Evolutionary conservation across 2,797 vertebrate species (phyloP).

Genomic region (Cirrhinus mrigala): DNA sequence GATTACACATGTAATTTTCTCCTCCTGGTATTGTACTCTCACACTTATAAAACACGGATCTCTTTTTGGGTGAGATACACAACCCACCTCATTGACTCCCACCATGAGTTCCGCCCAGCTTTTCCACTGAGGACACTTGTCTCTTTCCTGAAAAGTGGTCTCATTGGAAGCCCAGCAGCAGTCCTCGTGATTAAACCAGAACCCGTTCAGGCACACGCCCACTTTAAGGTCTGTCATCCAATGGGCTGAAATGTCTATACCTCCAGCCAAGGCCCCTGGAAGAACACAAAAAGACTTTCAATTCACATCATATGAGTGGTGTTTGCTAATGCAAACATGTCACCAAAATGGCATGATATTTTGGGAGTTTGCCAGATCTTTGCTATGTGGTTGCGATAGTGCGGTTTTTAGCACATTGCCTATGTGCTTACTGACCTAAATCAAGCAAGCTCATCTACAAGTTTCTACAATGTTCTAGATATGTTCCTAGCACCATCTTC

Average conservation of each 20-base stretch:
- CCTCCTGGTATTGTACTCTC: neutral
- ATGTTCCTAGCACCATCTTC: neutral
- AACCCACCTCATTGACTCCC: conserved; percentile 79
- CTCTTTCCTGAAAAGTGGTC: conserved; percentile 88
- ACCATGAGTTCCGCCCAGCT: conserved; percentile 93
- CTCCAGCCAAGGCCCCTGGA: conserved; percentile 91
- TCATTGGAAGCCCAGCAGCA: conserved; percentile 94
- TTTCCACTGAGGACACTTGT: conserved; percentile 92
- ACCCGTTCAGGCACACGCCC: conserved; percentile 88
- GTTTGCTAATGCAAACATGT: neutral
- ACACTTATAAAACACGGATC: neutral
- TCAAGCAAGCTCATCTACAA: neutral
- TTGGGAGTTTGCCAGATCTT: neutral
- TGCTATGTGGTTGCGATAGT: neutral
- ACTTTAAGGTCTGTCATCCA: conserved; percentile 98
- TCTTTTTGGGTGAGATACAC: neutral
- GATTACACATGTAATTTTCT: neutral
- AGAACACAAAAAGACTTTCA: neutral
- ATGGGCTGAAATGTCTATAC: conserved; percentile 94
- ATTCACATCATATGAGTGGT: neutral
- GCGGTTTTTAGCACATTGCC: neutral
- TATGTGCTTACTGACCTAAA: neutral
- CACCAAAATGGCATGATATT: neutral
- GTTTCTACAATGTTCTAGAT: neutral
- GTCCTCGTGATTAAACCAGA: conserved; percentile 98